Conservation (phyloP, 2,888 invertebrate species). For the Coelinius sp. region DNA sequence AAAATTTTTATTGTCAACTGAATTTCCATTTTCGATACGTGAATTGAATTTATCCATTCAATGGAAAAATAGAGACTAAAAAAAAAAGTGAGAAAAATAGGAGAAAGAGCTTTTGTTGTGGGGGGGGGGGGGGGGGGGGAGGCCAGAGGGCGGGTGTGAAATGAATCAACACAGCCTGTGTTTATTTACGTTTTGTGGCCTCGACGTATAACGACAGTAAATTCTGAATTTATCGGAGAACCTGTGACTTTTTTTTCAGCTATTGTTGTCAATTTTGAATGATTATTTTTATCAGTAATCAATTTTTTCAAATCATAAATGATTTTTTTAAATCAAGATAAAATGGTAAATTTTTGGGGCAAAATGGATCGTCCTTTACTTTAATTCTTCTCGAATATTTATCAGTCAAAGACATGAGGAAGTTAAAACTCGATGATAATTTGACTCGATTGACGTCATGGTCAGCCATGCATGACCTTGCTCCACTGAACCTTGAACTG, state of each 20-base stretch:
- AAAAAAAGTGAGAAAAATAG: neutral
- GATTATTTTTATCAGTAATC: too few species aligned
- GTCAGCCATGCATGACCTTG: constrained; percentile 3
- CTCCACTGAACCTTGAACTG: constrained; percentile 8
- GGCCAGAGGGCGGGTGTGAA: too few species aligned
- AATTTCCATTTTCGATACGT: neutral
- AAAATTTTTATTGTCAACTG: neutral
- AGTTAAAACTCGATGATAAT: neutral
- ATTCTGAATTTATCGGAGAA: constrained; percentile 18
- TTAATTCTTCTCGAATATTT: too few species aligned
- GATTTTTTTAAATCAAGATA: too few species aligned
- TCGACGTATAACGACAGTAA: constrained; percentile 19
- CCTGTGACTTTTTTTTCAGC: too few species aligned
- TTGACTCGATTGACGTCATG: neutral
- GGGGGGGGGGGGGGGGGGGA: neutral
- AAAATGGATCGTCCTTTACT: too few species aligned
- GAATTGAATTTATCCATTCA: neutral
- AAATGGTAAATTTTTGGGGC: too few species aligned
- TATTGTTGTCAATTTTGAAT: too few species aligned
- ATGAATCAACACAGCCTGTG: constrained; percentile 1
- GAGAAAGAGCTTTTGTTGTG: neutral
- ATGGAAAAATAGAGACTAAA: neutral
- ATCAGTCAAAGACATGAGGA: neutral
- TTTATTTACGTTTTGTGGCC: constrained; percentile 22
- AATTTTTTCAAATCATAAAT: too few species aligned